Conservation (phyloP, 2,113 vertebrate species). For the Candoia aspera region DNA sequence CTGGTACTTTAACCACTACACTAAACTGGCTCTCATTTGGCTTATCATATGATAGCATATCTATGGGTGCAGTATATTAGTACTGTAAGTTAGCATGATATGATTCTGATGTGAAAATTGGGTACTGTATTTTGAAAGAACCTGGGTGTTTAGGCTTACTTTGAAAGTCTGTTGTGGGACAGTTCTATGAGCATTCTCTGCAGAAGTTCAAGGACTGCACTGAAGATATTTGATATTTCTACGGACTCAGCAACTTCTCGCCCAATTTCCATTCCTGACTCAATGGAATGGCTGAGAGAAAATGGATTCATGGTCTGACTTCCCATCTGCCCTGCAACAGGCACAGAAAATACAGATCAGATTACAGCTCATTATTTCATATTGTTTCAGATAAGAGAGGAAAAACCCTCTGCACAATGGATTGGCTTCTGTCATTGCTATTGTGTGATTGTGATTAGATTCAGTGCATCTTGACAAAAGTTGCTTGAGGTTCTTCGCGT, state of each 20-base stretch:
- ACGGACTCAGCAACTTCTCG: constrained; percentile 12
- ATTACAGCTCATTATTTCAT: constrained; percentile 33
- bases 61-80: background rate
- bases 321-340: constrained; percentile 14
- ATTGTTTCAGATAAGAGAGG: constrained; percentile 25
- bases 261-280: background rate
- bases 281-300: background rate
- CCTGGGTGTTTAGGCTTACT: background rate
- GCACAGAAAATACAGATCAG: constrained; percentile 20
- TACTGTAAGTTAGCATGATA: background rate
- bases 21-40: background rate
- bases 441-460: constrained; percentile 27
- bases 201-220: background rate
- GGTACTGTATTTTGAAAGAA: background rate
- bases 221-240: background rate
- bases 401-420: background rate
- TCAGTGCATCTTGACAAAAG: constrained; percentile 2
- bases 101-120: background rate
- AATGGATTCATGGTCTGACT: background rate
- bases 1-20: background rate
- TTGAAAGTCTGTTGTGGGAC: background rate
- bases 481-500: constrained; percentile 3
- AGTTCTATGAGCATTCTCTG: background rate
- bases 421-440: constrained; percentile 21
- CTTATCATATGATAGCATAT: background rate